phyloP scores from a whole-genome alignment of 2,113 vertebrate genomes.

The Entelurus aequoreus region DNA sequence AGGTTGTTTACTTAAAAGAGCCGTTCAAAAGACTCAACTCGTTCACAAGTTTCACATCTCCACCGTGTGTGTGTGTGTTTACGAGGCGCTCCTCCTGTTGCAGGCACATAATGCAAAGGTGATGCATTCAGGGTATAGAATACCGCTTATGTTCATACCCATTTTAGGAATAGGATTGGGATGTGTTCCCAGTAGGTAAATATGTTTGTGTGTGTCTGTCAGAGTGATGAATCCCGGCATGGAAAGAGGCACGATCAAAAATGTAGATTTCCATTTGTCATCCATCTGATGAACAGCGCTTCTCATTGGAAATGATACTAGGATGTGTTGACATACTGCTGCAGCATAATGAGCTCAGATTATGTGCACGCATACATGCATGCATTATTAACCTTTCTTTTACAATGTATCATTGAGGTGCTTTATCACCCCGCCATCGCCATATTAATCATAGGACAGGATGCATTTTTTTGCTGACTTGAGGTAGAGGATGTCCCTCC shows the following conservation, averaged over 20 bases:
- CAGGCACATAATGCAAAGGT: background rate
- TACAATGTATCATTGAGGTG: constrained; percentile 44
- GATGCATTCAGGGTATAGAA: background rate
- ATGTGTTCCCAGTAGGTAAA: background rate
- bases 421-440: constrained; percentile 41
- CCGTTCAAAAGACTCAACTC: no score
- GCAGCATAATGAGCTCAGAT: constrained; percentile 35
- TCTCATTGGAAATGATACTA: constrained; percentile 16
- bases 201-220: background rate
- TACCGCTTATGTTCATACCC: background rate
- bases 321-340: constrained; percentile 35
- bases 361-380: constrained; percentile 22
- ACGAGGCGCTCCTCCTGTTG: background rate
- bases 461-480: constrained; percentile 47
- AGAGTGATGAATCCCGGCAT: constrained; percentile 15
- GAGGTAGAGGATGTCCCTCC: constrained; percentile 30
- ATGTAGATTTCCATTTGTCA: constrained; percentile 11
- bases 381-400: constrained; percentile 49
- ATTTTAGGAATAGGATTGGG: background rate
- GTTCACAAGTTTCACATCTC: no score
- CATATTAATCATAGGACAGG: constrained; percentile 48
- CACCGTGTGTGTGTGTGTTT: constrained; percentile 2
- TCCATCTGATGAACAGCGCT: constrained; percentile 22
- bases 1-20: no score
- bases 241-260: constrained; percentile 9